Base-by-base conservation (phyloP, 92 coral and sea anemone genomes). In the Zoanthus sansibaricus region DNA sequence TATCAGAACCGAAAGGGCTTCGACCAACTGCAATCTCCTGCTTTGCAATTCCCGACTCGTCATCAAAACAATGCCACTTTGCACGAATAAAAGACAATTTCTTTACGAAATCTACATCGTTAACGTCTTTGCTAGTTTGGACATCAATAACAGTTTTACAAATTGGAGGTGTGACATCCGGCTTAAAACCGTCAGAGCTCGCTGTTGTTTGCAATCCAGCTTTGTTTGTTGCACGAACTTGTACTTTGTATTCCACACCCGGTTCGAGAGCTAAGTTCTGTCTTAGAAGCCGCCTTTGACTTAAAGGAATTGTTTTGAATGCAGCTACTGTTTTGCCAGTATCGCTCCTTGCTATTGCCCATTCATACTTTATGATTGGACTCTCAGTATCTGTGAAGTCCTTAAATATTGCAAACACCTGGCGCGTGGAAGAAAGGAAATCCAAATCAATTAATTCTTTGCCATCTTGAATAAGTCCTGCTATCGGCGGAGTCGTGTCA, bases 281-380 rank as follows among this genome's bases (percentile, higher is more conserved):
- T 82, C 95, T 92, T 12, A 96, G 90, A 5, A 98, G 99, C 13
- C 94, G 87, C 76, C 80, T 92, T 82, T 95, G 98, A 14, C 92
- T 67, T 31, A 96, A 92, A 13, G 94, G 97, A 56, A 92, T 95
- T 16, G 55, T 67, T 17, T 33, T 85, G 91, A 90, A 96, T 5
- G 95, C 88, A 67, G 91, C 87, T 12, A 95, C 71, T 44, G 88
- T 94, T 72, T 56, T 76, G 21, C 91, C 88, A 64, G 86, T 76
- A 33, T 74, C 85, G 68, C 88, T 82, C 32, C 82, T 54, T 1
- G 89, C 84, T 44, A 96, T 70, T 61, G 92, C 90, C 98, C 98
- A 96, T 42, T 95, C 99, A 79, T 95, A 96, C 62, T 86, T 93
- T 42, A 87, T 93, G n/a, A 96, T 82, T 48, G 99, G 97, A 76